Evolutionary conservation across 2,797 vertebrate species (phyloP).

Genomic region (Neoniphon sammara): DNA sequence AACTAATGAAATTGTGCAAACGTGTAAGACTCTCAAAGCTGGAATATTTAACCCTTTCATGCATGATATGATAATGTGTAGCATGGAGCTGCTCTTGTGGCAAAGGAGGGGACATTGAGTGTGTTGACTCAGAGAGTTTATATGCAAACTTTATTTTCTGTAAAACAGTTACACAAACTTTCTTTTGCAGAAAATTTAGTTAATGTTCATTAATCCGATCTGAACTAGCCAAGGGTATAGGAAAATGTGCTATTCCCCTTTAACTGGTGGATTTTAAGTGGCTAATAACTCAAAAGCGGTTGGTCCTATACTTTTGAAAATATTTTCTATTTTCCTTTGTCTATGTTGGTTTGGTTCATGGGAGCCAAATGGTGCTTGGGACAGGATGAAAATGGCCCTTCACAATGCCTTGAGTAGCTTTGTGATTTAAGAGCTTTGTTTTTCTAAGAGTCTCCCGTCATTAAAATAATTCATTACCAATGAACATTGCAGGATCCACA

Average conservation of each 20-base stretch:
- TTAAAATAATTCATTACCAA: conserved; percentile 87
- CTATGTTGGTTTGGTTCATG: conserved; percentile 56
- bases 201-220: neutral
- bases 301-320: conserved; percentile 26
- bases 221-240: neutral
- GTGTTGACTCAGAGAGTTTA: neutral
- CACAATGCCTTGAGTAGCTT: conserved; percentile 68
- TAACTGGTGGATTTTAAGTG: conserved; percentile 3
- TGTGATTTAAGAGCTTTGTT: conserved; percentile 86
- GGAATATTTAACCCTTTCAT: neutral
- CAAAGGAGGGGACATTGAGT: neutral
- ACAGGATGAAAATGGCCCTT: conserved; percentile 65
- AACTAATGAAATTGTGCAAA: neutral
- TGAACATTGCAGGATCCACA: conserved; percentile 81
- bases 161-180: neutral
- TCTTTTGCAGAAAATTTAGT: neutral
- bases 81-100: neutral
- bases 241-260: neutral
- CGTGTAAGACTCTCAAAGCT: neutral
- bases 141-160: neutral
- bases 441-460: conserved; percentile 76
- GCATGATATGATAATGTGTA: neutral
- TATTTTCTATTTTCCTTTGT: conserved; percentile 53
- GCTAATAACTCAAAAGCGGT: conserved; percentile 21
- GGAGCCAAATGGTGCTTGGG: conserved; percentile 69